phyloP scores from a whole-genome alignment of 2,888 invertebrate genomes.

The Ypsolopha sequella region DNA sequence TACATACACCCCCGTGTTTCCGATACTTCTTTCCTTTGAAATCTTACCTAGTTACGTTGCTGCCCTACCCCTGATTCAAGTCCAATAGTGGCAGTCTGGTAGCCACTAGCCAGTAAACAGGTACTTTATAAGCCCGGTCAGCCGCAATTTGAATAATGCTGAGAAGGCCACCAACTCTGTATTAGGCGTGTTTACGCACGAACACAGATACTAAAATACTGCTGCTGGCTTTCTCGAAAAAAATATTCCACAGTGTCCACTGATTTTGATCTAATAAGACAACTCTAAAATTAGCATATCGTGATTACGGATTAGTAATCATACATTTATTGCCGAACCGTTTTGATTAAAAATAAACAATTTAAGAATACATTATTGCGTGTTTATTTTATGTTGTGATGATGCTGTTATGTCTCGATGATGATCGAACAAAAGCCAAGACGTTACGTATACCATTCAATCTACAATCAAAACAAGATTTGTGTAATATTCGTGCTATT shows the following conservation, averaged over 20 bases:
- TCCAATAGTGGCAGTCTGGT: not conserved
- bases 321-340: no score
- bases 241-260: not conserved
- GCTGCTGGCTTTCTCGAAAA: not conserved
- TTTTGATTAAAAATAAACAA: no score
- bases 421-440: no score
- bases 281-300: no score
- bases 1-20: no score
- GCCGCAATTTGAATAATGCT: constrained; percentile 3
- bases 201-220: constrained; percentile 2
- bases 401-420: no score
- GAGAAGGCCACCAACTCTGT: constrained; percentile 5
- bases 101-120: not conserved
- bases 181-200: constrained; percentile 9
- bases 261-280: not conserved
- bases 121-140: constrained; percentile 1
- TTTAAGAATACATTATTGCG: no score
- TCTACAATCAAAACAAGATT: not conserved
- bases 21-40: not conserved
- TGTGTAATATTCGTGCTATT: not conserved
- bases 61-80: not conserved
- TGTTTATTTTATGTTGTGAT: no score
- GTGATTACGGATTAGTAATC: no score
- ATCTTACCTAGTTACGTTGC: not conserved
- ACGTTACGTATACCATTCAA: no score